A percentile compares a stretch with the other conserved stretches of the same genome.
Conservation (phyloP, 2,888 invertebrate genomes). For the Eumacrocentrus americanus region DNA sequence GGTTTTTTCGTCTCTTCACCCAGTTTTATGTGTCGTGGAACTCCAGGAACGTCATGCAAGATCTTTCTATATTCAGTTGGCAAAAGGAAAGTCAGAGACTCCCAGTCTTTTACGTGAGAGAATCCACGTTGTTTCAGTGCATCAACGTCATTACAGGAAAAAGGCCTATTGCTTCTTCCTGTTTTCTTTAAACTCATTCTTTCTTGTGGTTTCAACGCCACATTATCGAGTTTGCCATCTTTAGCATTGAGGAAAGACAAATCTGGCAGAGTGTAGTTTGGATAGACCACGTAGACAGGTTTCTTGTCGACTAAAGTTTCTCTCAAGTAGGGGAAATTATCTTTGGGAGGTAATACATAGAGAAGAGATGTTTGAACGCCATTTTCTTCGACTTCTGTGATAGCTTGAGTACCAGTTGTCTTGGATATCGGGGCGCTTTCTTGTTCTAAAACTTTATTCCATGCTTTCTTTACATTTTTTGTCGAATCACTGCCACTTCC, state of each 20-base stretch:
- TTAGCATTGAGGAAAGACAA: conserved; percentile 74
- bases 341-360: conserved; percentile 53
- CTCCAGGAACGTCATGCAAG: conserved; percentile 80
- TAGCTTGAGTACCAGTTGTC: conserved; percentile 52
- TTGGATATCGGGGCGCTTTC: conserved; percentile 42
- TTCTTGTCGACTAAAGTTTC: conserved; percentile 62
- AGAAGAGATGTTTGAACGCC: conserved; percentile 56
- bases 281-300: conserved; percentile 88
- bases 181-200: conserved; percentile 60
- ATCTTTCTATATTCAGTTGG: conserved; percentile 84
- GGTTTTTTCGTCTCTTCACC: conserved; percentile 65
- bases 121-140: conserved; percentile 80
- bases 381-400: conserved; percentile 54
- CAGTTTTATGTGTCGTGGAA: conserved; percentile 70
- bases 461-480: conserved; percentile 33
- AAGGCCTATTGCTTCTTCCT: conserved; percentile 67
- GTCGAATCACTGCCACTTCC: conserved; percentile 17
- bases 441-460: conserved; percentile 30
- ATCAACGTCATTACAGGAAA: conserved; percentile 84
- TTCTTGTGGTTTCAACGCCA: conserved; percentile 75
- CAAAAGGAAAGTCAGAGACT: conserved; percentile 85
- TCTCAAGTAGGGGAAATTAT: conserved; percentile 44
- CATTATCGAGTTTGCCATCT: conserved; percentile 66
- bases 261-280: conserved; percentile 89
- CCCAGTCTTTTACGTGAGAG: conserved; percentile 90